Conservation (phyloP, 2,888 invertebrate genomes). For the Exephanes ischioxanthus region DNA sequence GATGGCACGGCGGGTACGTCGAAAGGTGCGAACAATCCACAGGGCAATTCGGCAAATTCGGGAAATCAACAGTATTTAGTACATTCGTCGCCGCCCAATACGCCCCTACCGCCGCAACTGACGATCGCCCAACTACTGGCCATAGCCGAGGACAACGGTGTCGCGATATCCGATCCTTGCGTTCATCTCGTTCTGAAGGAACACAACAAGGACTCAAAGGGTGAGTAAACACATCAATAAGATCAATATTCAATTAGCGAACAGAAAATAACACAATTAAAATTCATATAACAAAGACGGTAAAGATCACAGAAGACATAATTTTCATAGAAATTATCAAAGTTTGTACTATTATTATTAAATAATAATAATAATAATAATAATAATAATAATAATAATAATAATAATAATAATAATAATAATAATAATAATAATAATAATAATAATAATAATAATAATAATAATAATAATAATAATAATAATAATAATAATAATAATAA, state of each 20-base stretch:
- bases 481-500: not conserved
- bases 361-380: not conserved
- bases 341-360: not conserved
- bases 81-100: constrained; percentile 85
- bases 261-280: not conserved
- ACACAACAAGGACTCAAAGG: constrained; percentile 81
- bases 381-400: no score
- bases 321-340: no score
- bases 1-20: constrained; percentile 60
- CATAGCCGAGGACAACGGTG: constrained; percentile 86
- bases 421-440: not conserved
- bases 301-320: no score
- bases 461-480: not conserved
- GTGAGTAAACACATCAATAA: constrained; percentile 66
- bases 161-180: constrained; percentile 86
- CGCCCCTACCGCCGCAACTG: constrained; percentile 86
- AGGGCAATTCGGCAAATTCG: constrained; percentile 81
- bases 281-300: no score
- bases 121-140: constrained; percentile 88
- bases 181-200: constrained; percentile 82
- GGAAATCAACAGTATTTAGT: constrained; percentile 84
- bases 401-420: not conserved
- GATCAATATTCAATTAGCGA: not conserved
- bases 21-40: constrained; percentile 74
- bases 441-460: not conserved